Base-by-base conservation (phyloP, 2,888 invertebrate species). In the Andrena camellia region DNA sequence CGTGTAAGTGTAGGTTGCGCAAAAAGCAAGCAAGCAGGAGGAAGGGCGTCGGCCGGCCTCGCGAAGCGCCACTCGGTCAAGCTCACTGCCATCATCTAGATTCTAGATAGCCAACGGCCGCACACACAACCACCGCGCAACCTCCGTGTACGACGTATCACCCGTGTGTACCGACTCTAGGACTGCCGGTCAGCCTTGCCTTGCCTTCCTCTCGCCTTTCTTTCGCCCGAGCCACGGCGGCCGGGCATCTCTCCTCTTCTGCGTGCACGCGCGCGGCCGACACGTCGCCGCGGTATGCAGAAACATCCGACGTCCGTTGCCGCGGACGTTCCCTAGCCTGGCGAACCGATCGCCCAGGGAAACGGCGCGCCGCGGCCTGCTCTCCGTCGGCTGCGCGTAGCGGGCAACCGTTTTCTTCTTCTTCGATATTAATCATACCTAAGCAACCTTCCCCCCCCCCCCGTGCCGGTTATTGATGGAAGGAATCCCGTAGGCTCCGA, bases 11-110 rank as follows among this genome's bases (percentile, higher is more conserved):
- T 88, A 87, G 88, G 87, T 89, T 89, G 90, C 87, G 90, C 87
- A 89, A 91, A 90, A 89, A 90, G 86, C 75, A 81, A 81, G 75
- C 75, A 81, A 81, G 75, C 79, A 85, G 83, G 90, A 91, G 91
- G 90, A 92, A 92, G 93, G 93, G 93, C 93, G 93, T 93, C 93
- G 93, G 93, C 93, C 92, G 92, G 92, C 92, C 92, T 93, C 92
- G 92, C 90, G 91, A 90, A 92, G 93, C 93, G 93, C 92, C 93
- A 92, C 93, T 92, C 92, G 93, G 93, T 92, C 92, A 92, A 92
- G 92, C 92, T 92, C 92, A 92, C 92, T 92, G 91, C 92, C 92
- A 92, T 91, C 91, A 87, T 91, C 90, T 83, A 84, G 83, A 85
- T 86, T 87, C 87, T 87, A 86, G 89, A 88, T 89, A 86, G 85